Evolutionary conservation across 2,113 vertebrate species (phyloP), one percentile per base, ranked within the genome.

Genomic region (Carassius carassius): DNA sequence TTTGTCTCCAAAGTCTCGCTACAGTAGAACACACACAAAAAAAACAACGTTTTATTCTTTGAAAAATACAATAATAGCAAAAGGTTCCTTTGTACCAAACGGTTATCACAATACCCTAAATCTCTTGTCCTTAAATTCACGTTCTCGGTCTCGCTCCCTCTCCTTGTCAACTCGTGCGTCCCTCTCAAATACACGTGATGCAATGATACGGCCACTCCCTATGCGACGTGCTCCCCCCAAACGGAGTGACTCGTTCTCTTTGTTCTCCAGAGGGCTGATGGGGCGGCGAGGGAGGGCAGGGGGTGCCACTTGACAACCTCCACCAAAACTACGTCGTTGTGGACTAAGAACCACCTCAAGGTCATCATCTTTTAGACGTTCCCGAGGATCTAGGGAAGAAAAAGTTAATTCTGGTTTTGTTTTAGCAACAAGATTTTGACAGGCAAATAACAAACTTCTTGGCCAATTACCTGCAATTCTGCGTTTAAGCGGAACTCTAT

Each of bases 1-100:
- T 87, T 99, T 99, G 88, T 99, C 98, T 78, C 96, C 96, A 92
- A 95, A 98, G 76, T 99, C 98, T 89, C 98, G 96, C 98, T 99
- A 91, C 13, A 89, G 87, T 67, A 72, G 1, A 74, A 8, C 23
- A 89, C 23, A 25, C 13, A 5, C 5, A 7, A 60, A 67, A 14
- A 35, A 5, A 65, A 21, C 7, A 17, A 17, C 8, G 3, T 19
- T 21, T 72, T 82, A 54, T 32, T 19, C 7, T 76, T 25, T 76
- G 74, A 19, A 78, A n/a, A 49, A 35, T 12, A 5, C 69, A 41
- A 69, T 35, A 69, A 13, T 0, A 63, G 16, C 54, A 35, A 37
- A 14, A 5, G 3, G 16, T 23, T 44, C 6, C 16, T 29, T 19
- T 67, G 41, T 2, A 37, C 37, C 5, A 17, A 69, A 7, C 11